Evolutionary conservation across 1,140 invertebrate species (phyloP).

Genomic region (Neoseiulus cucumeris): DNA sequence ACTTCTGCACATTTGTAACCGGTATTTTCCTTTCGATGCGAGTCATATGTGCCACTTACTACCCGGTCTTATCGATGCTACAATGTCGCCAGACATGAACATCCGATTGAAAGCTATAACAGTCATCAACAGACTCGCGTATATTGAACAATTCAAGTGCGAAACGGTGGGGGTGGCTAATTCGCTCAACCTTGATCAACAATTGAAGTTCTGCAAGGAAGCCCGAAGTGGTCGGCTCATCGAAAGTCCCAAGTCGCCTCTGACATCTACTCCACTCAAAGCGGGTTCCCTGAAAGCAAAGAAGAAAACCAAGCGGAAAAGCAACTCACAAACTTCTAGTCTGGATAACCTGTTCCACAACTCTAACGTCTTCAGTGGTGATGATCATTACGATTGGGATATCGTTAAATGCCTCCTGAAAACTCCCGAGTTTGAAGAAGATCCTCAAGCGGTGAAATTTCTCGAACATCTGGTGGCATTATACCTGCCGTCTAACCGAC

Average conservation of each 20-base stretch:
- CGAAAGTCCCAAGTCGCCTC: background rate
- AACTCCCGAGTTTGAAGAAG: background rate
- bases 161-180: background rate
- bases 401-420: background rate
- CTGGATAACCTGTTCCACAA: background rate
- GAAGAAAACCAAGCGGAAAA: conserved; percentile 1
- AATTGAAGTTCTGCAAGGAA: background rate
- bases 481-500: background rate
- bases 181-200: background rate
- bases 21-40: conserved; percentile 6
- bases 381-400: background rate
- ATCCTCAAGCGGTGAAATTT: background rate
- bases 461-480: background rate
- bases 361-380: background rate
- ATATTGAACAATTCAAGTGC: conserved; percentile 8
- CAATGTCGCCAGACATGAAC: conserved; percentile 3
- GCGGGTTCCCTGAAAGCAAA: background rate
- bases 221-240: background rate
- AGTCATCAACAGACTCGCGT: background rate
- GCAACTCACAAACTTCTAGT: background rate
- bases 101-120: background rate
- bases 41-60: background rate
- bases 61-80: background rate
- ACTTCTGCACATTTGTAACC: conserved; percentile 51
- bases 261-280: background rate